Percentiles rank a stretch among this genome's conserved stretches.
phyloP scores from a whole-genome alignment of 2,888 invertebrate species.

The Agrochola circellaris region DNA sequence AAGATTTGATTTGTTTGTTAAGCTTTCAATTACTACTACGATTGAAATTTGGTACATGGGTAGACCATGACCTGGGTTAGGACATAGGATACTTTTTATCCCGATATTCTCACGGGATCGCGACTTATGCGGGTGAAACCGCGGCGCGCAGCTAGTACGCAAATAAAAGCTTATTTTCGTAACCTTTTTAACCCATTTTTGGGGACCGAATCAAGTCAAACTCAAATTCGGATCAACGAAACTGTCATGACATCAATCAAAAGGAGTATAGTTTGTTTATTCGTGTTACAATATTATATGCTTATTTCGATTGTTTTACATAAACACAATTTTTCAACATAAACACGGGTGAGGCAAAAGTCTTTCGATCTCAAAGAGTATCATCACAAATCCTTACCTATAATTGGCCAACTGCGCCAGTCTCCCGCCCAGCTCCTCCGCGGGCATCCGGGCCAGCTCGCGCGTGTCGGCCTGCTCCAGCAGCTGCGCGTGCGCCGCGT shows the following conservation, averaged over 20 bases:
- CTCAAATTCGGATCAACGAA: neutral
- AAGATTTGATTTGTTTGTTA: no score
- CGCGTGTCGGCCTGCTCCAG: slow-evolving; percentile 94
- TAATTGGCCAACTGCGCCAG: slow-evolving; percentile 90
- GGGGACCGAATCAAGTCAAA: neutral
- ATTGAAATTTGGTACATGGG: no score
- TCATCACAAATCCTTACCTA: slow-evolving; percentile 78
- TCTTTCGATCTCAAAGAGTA: neutral
- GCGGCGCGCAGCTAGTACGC: neutral
- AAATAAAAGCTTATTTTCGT: neutral
- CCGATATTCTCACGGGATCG: no score
- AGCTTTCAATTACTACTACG: no score
- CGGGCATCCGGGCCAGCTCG: slow-evolving; percentile 92
- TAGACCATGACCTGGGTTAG: no score
- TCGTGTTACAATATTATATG: neutral
- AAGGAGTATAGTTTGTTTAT: neutral
- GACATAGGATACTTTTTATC: no score
- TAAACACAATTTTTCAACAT: neutral
- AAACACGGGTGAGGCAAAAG: neutral
- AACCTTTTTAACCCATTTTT: neutral
- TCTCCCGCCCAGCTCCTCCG: slow-evolving; percentile 89
- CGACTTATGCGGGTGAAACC: no score
- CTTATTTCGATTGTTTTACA: neutral
- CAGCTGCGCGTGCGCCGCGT: slow-evolving; percentile 93
- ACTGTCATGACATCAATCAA: neutral